Percentiles rank a stretch among this genome's conserved stretches.
Evolutionary conservation across 1,140 invertebrate genomes (phyloP).

Genomic region (Caenorhabditis inopinata): DNA sequence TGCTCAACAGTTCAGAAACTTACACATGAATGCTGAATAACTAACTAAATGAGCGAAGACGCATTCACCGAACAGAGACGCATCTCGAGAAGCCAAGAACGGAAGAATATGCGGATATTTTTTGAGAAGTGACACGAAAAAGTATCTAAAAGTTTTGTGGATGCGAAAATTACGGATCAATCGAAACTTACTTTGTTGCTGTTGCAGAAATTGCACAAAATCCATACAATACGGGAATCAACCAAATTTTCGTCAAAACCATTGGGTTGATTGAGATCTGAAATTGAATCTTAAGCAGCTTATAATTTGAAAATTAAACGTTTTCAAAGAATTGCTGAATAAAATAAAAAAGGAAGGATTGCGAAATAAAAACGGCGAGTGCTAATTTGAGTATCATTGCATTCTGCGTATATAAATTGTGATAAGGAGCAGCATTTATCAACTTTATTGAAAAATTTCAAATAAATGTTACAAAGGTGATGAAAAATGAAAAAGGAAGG

Average conservation of each 20-base stretch:
- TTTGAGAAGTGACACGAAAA: not conserved
- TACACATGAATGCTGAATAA: conserved; percentile 42
- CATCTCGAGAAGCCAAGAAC: conserved; percentile 41
- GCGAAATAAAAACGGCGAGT: not conserved
- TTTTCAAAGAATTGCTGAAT: too few species aligned
- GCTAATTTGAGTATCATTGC: too few species aligned
- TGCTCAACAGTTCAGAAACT: not conserved
- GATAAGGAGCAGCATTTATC: not conserved
- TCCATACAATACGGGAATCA: conserved; percentile 22
- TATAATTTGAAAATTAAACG: too few species aligned
- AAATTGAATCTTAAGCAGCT: too few species aligned
- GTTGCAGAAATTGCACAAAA: conserved; percentile 29
- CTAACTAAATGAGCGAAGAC: conserved; percentile 46
- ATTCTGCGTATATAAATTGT: too few species aligned
- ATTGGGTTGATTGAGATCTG: not conserved
- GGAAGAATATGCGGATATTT: conserved; percentile 31
- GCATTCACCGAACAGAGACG: conserved; percentile 39
- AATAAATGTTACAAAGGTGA: not conserved
- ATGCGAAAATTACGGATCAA: not conserved
- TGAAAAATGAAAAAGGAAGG: not conserved
- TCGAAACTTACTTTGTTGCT: not conserved
- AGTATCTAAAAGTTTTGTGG: not conserved
- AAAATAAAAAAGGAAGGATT: not conserved
- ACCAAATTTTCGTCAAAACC: conserved; percentile 16
- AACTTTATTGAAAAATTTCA: not conserved